A percentile compares a stretch with the other conserved stretches of the same genome.
Evolutionary conservation across 2,113 vertebrate genomes (phyloP).

Genomic region (Ictalurus punctatus): DNA sequence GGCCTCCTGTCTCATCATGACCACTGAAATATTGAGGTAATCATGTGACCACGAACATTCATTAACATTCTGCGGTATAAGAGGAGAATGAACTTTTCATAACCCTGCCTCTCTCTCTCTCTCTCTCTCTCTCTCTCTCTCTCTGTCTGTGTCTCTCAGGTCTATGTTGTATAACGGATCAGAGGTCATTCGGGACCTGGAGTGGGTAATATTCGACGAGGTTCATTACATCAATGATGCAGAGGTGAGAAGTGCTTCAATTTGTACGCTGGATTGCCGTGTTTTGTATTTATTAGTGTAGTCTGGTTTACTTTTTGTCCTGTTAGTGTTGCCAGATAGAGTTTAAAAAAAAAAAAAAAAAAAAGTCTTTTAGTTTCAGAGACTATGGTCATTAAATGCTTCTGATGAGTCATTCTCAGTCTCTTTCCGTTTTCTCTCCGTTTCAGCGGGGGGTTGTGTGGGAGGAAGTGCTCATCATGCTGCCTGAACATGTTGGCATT

Average conservation of each 20-base stretch:
- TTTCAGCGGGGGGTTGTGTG: slow-evolving; percentile 88
- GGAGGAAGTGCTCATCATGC: slow-evolving; percentile 93
- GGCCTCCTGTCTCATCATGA: slow-evolving; percentile 92
- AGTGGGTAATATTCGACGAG: slow-evolving; percentile 95
- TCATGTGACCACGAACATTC: background rate
- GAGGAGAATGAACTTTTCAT: background rate
- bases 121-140: background rate
- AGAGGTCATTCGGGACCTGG: slow-evolving; percentile 87
- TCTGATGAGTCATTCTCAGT: background rate
- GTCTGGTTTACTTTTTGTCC: background rate
- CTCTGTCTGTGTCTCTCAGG: slow-evolving; percentile 61
- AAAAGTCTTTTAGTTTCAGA: background rate
- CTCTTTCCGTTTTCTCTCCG: background rate
- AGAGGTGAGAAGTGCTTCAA: slow-evolving; percentile 70
- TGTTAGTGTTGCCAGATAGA: background rate
- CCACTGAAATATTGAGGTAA: slow-evolving; percentile 90
- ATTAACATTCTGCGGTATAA: background rate
- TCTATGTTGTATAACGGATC: slow-evolving; percentile 93
- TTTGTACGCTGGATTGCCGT: background rate
- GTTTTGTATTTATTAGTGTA: background rate
- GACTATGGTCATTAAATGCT: background rate
- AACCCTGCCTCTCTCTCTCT: background rate
- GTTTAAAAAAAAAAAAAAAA: background rate
- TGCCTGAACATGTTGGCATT: slow-evolving; percentile 89
- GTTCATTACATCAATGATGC: slow-evolving; percentile 92